These are phyloP conservation scores for Crocidura indochinensis DNA, from an alignment of 2,797 vertebrate species.

Conservation along the genomic window DNA sequence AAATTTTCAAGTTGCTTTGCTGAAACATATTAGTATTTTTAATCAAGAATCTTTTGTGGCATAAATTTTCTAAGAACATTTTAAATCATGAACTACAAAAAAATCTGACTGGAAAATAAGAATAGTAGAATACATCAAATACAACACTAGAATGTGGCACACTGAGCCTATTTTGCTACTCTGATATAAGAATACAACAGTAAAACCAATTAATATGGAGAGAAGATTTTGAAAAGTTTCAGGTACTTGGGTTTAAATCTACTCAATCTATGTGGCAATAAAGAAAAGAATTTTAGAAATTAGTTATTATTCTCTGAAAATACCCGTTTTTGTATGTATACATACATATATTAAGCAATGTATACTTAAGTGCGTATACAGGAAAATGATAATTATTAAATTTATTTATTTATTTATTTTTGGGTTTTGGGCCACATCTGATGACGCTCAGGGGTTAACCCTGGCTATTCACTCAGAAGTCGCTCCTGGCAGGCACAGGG, in stretches of 20 bases:
- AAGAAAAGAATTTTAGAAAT: slow-evolving; percentile 53
- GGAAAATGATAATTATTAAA: slow-evolving; percentile 57
- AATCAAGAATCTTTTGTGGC: slow-evolving; percentile 37
- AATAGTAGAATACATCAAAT: slow-evolving; percentile 42
- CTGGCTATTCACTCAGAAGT: too few species aligned
- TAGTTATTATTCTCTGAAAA: slow-evolving; percentile 42
- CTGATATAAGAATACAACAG: slow-evolving; percentile 17
- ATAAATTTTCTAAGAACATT: slow-evolving; percentile 60
- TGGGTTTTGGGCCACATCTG: too few species aligned
- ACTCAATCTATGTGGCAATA: slow-evolving; percentile 46
- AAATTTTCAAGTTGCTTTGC: background rate
- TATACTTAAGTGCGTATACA: background rate
- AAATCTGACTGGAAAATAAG: slow-evolving; percentile 33
- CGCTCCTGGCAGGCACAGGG: too few species aligned
- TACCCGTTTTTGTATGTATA: background rate
- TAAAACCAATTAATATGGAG: slow-evolving; percentile 19
- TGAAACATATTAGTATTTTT: slow-evolving; percentile 33
- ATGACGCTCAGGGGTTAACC: too few species aligned
- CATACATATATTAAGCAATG: background rate
- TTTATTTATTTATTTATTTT: too few species aligned
- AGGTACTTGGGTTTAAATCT: slow-evolving; percentile 33
- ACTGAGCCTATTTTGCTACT: slow-evolving; percentile 1
- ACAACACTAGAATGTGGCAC: slow-evolving; percentile 47
- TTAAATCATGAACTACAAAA: slow-evolving; percentile 34
- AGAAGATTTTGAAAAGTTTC: slow-evolving; percentile 33